Conservation (phyloP, 1,140 invertebrate genomes). For the Zaprionus nigranus region DNA sequence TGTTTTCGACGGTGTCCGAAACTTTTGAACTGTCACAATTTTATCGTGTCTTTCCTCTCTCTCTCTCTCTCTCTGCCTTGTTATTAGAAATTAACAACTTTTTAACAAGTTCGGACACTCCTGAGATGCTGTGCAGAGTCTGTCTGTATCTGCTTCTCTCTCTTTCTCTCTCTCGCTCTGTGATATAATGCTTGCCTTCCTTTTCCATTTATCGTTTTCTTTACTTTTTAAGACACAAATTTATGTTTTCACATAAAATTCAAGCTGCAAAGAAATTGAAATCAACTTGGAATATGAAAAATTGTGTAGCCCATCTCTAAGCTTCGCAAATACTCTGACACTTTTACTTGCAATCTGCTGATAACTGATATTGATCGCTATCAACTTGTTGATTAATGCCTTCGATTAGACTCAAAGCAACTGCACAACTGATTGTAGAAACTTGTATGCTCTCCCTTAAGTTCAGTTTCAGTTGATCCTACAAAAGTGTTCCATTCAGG, state of each 20-base stretch:
- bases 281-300: not conserved
- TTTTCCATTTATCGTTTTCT: not conserved
- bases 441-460: too few relatives aligned
- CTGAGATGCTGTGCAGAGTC: not conserved
- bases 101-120: constrained; percentile 48
- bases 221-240: not conserved
- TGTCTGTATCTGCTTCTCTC: not conserved
- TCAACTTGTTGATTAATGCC: not conserved
- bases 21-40: constrained; percentile 47
- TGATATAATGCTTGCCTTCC: not conserved
- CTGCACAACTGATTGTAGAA: too few relatives aligned
- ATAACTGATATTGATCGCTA: not conserved
- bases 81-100: constrained; percentile 67
- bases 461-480: too few relatives aligned
- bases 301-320: not conserved
- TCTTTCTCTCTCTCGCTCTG: not conserved
- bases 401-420: not conserved
- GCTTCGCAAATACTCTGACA: not conserved
- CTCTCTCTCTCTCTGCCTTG: not conserved
- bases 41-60: constrained; percentile 1
- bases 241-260: constrained; percentile 6
- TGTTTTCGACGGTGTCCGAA: constrained; percentile 1
- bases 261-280: constrained; percentile 5
- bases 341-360: not conserved
- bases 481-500: too few relatives aligned